Base-by-base conservation (phyloP, 1,140 invertebrate species). In the Hormaphis cornu region DNA sequence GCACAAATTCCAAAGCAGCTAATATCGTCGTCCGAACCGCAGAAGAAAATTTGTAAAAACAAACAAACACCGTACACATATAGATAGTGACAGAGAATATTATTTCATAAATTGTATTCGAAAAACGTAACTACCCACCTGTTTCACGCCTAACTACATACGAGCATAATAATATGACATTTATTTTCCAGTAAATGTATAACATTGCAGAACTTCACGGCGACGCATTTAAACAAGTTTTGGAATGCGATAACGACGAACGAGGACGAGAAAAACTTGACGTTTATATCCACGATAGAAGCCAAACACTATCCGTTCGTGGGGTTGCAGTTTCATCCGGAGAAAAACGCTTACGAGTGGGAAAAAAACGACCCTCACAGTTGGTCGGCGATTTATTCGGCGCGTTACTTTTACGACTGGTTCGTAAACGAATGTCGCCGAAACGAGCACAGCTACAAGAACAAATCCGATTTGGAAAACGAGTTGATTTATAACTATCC, bases 311-410 rank as follows among this genome's bases (percentile, higher is more conserved):
- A 78, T 74, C 93, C 93, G n/a, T 87, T 95, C 76, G 95, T 90
- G 77, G 92, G 86, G 1, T 79, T 90, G 0, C 91, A 95, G 76
- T 96, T 90, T 76, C 93, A 97, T 79, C 93, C 93, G 2, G 93
- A 97, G 78, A 96, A 95, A 76, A 88, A 86, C 74, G 75, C 83
- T 1, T 96, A 87, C 73, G 91, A 94, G 77, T 95, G 90, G 84
- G 80, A 82, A 3, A 76, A 73, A 4, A 76, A 80, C 35, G 81
- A 81, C 20, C 83, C 87, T 0, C 91, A 95, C 72, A 80, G 80
- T 0, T 33, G 69, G 0, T 78, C 86, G 24, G 85, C 89, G 1
- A 79, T 89, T 1, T 75, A 77, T 73, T 80, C 82, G 0, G 80
- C 84, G 10, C 86, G 89, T 73, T 91, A 90, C 80, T 93, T 95